These are phyloP conservation scores for Melopsittacus undulatus DNA, from an alignment of 2,797 vertebrate genomes.

Conservation along the genomic window DNA sequence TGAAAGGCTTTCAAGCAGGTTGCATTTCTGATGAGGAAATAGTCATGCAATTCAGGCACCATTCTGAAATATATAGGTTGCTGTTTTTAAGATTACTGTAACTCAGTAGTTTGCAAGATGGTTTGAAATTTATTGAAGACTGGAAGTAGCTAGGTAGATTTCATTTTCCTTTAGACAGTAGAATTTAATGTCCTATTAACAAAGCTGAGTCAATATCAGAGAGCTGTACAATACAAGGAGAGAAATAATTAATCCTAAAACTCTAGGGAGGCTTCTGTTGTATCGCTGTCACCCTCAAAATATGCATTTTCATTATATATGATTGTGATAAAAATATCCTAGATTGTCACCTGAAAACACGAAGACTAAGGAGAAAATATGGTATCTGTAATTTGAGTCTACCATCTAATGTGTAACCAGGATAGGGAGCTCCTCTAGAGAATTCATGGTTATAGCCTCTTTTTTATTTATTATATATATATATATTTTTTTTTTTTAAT, in stretches of 20 bases:
- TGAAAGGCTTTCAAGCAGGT: neutral
- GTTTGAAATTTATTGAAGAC: neutral
- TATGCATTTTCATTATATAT: neutral
- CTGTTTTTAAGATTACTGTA: constrained; percentile 23
- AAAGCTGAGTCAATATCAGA: neutral
- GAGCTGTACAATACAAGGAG: neutral
- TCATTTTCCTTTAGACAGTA: constrained; percentile 7
- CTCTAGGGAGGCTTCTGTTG: neutral
- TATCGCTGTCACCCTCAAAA: neutral
- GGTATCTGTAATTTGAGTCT: constrained; percentile 14
- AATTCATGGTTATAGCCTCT: neutral
- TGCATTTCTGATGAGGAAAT: constrained; percentile 5
- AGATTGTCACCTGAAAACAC: neutral
- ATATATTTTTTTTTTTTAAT: neutral
- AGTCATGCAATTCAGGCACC: constrained; percentile 16
- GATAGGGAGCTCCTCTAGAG: neutral
- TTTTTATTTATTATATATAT: neutral
- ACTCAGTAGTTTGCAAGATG: constrained; percentile 22
- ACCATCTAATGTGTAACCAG: neutral
- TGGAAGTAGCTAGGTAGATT: constrained; percentile 1
- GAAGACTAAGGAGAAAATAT: neutral
- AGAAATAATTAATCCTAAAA: constrained; percentile 37
- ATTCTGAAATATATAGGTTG: constrained; percentile 31
- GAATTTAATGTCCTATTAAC: constrained; percentile 22
- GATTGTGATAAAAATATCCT: neutral